Conservation (phyloP, 2,797 vertebrate species). For the Gambelia wislizenii region DNA sequence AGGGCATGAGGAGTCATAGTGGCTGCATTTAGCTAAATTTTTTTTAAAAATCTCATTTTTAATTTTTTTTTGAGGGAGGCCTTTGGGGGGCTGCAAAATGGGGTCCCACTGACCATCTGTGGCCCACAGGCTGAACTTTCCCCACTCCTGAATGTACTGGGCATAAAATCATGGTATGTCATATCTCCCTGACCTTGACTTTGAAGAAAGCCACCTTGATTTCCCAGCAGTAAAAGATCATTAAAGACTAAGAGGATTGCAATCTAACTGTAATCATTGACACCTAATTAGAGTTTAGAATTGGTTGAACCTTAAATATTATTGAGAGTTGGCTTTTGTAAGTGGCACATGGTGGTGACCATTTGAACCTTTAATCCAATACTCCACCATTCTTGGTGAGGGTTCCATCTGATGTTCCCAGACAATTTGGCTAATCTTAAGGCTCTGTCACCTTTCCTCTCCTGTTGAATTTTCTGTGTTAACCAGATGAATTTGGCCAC, state of each 20-base stretch:
- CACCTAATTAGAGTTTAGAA: slow-evolving; percentile 12
- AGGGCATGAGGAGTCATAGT: too few species aligned
- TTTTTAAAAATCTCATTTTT: too few species aligned
- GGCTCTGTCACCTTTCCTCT: not conserved
- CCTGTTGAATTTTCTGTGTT: not conserved
- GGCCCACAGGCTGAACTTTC: too few species aligned
- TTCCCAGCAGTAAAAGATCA: slow-evolving; percentile 44
- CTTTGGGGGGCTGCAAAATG: too few species aligned
- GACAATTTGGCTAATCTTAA: not conserved
- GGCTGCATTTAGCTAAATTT: too few species aligned
- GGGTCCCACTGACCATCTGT: too few species aligned
- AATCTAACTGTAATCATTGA: slow-evolving; percentile 32
- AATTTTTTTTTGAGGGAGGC: too few species aligned
- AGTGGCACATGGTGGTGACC: not conserved
- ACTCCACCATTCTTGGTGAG: not conserved
- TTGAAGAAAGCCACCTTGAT: slow-evolving; percentile 23
- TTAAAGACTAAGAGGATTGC: slow-evolving; percentile 50
- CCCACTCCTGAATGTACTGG: not conserved
- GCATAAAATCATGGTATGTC: not conserved
- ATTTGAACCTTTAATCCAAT: slow-evolving; percentile 14
- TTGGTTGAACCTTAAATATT: slow-evolving; percentile 15
- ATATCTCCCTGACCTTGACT: slow-evolving; percentile 10
- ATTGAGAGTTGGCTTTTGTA: not conserved
- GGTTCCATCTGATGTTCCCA: not conserved
- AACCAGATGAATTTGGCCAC: not conserved